phyloP scores from a whole-genome alignment of 2,888 invertebrate genomes.

The Phaedon cochleariae region DNA sequence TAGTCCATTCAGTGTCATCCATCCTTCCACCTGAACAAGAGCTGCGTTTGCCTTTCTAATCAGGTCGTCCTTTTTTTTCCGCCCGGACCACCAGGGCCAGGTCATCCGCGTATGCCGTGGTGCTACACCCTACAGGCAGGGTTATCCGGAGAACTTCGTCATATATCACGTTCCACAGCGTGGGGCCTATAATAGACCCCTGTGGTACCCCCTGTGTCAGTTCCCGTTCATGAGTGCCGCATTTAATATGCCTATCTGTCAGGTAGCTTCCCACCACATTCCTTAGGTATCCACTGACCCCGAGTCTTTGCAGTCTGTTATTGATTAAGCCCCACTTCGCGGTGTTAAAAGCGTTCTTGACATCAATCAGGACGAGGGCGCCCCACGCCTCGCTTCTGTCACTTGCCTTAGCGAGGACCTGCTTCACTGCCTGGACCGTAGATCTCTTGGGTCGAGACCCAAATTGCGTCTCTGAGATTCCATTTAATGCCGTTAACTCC shows the following conservation, averaged over 20 bases:
- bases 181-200: neutral
- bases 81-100: neutral
- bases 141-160: neutral
- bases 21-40: neutral
- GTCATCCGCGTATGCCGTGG: neutral
- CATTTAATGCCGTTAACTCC: neutral
- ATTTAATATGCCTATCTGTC: neutral
- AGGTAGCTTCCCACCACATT: neutral
- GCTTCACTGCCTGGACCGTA: neutral
- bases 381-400: neutral
- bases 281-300: neutral
- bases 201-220: neutral
- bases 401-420: neutral
- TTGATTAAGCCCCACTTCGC: neutral
- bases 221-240: neutral
- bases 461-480: neutral
- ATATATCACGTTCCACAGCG: neutral
- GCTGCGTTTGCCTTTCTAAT: neutral
- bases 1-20: constrained; percentile 2
- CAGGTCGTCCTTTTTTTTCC: neutral
- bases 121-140: neutral
- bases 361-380: neutral
- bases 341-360: constrained; percentile 10
- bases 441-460: neutral
- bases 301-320: neutral